Percentiles rank a stretch among this genome's conserved stretches.
phyloP scores from a whole-genome alignment of 2,797 vertebrate genomes.

The Myotis findleyi region DNA sequence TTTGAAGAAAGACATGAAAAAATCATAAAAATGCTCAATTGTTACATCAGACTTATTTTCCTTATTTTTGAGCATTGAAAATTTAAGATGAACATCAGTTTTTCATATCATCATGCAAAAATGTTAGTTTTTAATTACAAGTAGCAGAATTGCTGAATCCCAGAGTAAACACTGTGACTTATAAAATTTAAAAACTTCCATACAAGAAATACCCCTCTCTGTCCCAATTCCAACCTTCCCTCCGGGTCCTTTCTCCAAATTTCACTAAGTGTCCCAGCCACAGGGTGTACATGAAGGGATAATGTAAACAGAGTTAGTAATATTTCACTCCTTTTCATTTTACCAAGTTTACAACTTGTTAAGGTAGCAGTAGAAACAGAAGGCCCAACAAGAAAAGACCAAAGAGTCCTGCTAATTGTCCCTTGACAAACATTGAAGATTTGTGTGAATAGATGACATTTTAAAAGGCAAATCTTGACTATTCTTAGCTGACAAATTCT shows the following conservation, averaged over 20 bases:
- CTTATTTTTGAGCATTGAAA: neutral
- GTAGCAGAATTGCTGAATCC: neutral
- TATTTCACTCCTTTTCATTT: slow-evolving; percentile 31
- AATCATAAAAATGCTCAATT: neutral
- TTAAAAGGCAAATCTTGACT: slow-evolving; percentile 64
- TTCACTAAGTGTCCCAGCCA: neutral
- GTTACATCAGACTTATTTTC: neutral
- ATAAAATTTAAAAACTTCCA: slow-evolving; percentile 14
- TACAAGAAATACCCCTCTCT: neutral
- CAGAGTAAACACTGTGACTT: neutral
- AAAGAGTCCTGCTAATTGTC: neutral
- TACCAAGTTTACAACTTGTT: neutral
- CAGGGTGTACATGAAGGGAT: neutral
- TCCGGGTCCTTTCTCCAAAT: neutral
- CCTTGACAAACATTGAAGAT: slow-evolving; percentile 49
- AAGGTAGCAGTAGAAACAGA: slow-evolving; percentile 1
- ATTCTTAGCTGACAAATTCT: slow-evolving; percentile 68
- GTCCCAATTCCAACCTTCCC: neutral
- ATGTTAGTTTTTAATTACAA: slow-evolving; percentile 29
- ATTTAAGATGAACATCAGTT: neutral
- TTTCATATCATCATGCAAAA: neutral
- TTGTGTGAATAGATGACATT: slow-evolving; percentile 54
- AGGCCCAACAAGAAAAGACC: slow-evolving; percentile 32
- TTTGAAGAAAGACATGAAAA: neutral
- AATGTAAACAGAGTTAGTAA: neutral